Evolutionary conservation across 2,113 vertebrate species (phyloP).

Genomic region (Hippocampus guttulatus): DNA sequence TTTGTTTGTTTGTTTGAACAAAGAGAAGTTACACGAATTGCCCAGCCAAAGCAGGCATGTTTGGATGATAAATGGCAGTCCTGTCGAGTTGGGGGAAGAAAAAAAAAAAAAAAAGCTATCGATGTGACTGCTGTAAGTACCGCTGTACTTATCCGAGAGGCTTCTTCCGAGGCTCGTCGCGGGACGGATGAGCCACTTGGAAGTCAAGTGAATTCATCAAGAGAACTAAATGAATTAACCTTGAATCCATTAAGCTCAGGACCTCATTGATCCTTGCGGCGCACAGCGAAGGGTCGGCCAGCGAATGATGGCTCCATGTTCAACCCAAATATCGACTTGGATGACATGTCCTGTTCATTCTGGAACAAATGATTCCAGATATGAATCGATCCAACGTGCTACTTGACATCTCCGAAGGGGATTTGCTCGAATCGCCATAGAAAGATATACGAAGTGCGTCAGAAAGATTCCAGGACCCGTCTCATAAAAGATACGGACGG

Average conservation of each 20-base stretch:
- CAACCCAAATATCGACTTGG: neutral
- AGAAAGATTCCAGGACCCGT: too few species aligned
- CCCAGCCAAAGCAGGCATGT: conserved; percentile 17
- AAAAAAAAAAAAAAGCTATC: conserved; percentile 1
- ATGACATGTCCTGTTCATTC: neutral
- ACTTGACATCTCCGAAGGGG: too few species aligned
- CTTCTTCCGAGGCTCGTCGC: conserved; percentile 2
- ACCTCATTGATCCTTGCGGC: conserved; percentile 22
- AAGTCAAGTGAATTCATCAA: conserved; percentile 17
- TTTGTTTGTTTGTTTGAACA: conserved; percentile 23
- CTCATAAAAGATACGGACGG: too few species aligned
- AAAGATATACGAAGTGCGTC: too few species aligned
- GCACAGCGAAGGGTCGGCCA: neutral
- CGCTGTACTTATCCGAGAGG: conserved; percentile 1
- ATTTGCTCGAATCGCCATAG: too few species aligned
- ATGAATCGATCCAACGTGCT: too few species aligned
- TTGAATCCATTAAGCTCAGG: conserved; percentile 44
- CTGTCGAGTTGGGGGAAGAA: conserved; percentile 1
- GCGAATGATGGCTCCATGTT: conserved; percentile 22
- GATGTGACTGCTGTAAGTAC: conserved; percentile 1
- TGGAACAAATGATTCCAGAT: neutral
- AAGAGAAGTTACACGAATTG: conserved; percentile 5
- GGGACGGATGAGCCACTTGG: conserved; percentile 13
- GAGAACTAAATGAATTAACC: conserved; percentile 47
- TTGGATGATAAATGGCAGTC: conserved; percentile 16